Conservation (phyloP, 1,140 invertebrate genomes). For the Aleiodes sp. region DNA sequence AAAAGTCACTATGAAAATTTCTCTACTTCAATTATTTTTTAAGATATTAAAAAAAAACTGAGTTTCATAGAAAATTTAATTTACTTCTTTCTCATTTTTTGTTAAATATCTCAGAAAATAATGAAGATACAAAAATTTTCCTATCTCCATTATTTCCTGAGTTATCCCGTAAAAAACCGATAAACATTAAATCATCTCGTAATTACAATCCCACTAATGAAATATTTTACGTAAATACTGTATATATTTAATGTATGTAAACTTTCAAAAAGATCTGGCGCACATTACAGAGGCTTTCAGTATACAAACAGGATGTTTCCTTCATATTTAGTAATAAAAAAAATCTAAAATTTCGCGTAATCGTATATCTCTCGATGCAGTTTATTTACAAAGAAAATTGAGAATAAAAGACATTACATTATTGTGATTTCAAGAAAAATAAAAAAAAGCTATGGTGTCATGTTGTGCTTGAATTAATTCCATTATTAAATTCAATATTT, state of each 20-base stretch:
- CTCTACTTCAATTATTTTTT: no score
- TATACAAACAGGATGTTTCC: background rate
- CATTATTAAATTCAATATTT: no score
- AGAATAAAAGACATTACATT: background rate
- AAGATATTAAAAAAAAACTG: no score
- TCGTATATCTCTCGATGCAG: background rate
- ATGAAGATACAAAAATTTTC: no score
- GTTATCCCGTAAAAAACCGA: no score
- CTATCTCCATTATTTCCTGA: no score
- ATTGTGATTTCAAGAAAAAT: background rate
- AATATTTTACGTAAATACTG: constrained; percentile 63
- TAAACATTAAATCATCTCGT: no score
- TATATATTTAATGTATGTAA: constrained; percentile 54
- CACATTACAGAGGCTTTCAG: background rate
- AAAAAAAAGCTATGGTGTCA: constrained; percentile 6
- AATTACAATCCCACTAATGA: no score
- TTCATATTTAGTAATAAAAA: background rate
- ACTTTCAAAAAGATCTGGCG: constrained; percentile 22
- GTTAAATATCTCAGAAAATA: no score
- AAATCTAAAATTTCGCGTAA: background rate
- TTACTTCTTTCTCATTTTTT: no score
- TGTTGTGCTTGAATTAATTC: background rate
- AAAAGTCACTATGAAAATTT: no score
- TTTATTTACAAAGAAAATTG: background rate
- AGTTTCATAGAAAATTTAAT: no score